Conservation (phyloP, 2,113 vertebrate genomes). For the Limnothrissa miodon region DNA sequence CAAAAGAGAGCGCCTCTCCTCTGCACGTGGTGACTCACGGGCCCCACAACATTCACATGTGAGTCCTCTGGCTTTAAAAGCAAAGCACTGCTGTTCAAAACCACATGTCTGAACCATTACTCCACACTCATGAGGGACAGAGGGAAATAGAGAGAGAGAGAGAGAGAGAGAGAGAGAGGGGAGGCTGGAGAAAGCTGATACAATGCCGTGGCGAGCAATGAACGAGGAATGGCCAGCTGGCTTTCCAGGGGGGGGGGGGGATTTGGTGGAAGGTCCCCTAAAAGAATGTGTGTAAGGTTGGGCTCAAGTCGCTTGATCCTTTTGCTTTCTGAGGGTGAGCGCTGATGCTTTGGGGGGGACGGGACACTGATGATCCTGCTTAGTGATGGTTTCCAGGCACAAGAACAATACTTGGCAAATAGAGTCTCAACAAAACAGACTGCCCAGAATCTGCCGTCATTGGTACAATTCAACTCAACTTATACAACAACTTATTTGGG, state of each 20-base stretch:
- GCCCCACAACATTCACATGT: background rate
- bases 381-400: constrained; percentile 35
- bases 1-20: background rate
- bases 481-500: background rate
- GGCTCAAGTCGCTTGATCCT: constrained; percentile 64
- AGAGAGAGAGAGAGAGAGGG: background rate
- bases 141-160: constrained; percentile 28
- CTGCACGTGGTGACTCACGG: background rate
- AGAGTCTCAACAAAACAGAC: background rate
- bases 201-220: constrained; percentile 50
- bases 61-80: constrained; percentile 2
- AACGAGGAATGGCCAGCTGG: constrained; percentile 60
- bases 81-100: constrained; percentile 42
- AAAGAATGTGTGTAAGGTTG: constrained; percentile 64
- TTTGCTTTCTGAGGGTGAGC: constrained; percentile 38
- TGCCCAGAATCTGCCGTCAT: background rate
- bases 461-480: background rate
- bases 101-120: constrained; percentile 73
- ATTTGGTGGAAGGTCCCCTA: constrained; percentile 56
- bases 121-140: constrained; percentile 61
- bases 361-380: constrained; percentile 40
- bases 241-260: constrained; percentile 50
- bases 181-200: constrained; percentile 52
- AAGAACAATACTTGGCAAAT: constrained; percentile 26
- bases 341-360: constrained; percentile 33